Percentiles rank a stretch among this genome's conserved stretches.
Evolutionary conservation across 2,888 invertebrate genomes (phyloP).

Genomic region (Elysia crispata): DNA sequence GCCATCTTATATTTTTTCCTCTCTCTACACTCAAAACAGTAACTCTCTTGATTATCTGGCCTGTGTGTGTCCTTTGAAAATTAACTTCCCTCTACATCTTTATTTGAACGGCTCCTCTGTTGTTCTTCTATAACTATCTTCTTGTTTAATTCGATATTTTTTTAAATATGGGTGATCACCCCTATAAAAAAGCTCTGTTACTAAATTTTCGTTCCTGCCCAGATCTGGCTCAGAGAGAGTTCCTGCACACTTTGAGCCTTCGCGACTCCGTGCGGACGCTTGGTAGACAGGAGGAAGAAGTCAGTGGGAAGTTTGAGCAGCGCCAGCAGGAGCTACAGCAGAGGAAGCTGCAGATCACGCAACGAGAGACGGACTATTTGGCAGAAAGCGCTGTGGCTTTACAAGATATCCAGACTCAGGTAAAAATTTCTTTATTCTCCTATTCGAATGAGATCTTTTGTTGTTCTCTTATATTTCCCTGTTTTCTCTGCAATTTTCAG

Average conservation of each 20-base stretch:
- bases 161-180: neutral
- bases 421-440: too few species aligned
- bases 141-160: too few species aligned
- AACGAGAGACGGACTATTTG: conserved; percentile 9
- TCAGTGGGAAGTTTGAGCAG: conserved; percentile 42
- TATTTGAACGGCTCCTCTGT: too few species aligned
- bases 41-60: too few species aligned
- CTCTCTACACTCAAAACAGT: too few species aligned
- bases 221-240: conserved; percentile 48
- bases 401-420: conserved; percentile 61
- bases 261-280: conserved; percentile 34
- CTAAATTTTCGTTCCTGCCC: neutral
- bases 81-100: too few species aligned
- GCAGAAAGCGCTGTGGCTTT: conserved; percentile 55
- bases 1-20: too few species aligned
- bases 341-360: conserved; percentile 53
- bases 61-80: too few species aligned
- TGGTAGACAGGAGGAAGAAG: conserved; percentile 37
- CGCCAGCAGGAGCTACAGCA: conserved; percentile 53
- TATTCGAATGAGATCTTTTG: too few species aligned
- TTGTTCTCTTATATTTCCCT: too few species aligned
- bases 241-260: conserved; percentile 43
- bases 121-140: too few species aligned
- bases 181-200: neutral
- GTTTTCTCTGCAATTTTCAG: too few species aligned